A percentile compares a stretch with the other conserved stretches of the same genome.
phyloP scores from a whole-genome alignment of 2,888 invertebrate genomes.

The Cynaeus angustus region DNA sequence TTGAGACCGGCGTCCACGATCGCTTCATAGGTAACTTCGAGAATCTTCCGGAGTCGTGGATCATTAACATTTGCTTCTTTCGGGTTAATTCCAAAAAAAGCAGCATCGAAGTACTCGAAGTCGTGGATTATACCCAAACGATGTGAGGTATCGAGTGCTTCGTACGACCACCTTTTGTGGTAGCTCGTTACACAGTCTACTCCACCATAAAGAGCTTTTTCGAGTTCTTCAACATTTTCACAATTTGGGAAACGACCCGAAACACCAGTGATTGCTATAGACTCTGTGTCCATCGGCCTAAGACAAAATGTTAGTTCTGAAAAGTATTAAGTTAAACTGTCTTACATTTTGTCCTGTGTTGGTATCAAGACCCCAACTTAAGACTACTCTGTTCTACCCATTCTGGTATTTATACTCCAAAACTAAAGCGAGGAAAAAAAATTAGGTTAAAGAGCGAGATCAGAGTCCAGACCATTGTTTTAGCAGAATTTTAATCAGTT shows the following conservation, averaged over 20 bases:
- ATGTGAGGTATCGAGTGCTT: constrained; percentile 58
- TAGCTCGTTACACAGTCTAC: constrained; percentile 84
- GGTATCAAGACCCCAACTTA: no score
- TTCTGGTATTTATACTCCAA: neutral
- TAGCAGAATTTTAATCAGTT: neutral
- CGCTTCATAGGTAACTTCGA: constrained; percentile 58
- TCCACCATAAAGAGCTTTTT: constrained; percentile 73
- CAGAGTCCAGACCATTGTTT: constrained; percentile 7
- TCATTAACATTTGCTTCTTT: constrained; percentile 59
- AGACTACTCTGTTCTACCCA: neutral
- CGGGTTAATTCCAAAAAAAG: constrained; percentile 57
- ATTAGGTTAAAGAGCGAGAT: constrained; percentile 8
- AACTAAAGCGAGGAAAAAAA: neutral
- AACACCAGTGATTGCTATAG: constrained; percentile 73
- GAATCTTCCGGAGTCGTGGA: constrained; percentile 57
- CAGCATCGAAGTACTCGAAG: constrained; percentile 58
- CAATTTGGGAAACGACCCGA: constrained; percentile 78
- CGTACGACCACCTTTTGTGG: constrained; percentile 82
- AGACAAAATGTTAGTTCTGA: neutral
- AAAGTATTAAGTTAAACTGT: neutral
- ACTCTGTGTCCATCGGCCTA: constrained; percentile 13
- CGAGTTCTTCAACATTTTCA: constrained; percentile 76
- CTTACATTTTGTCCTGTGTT: neutral
- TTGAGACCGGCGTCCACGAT: constrained; percentile 61
- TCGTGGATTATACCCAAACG: constrained; percentile 55